Base-by-base conservation (phyloP, 2,113 vertebrate species). In the Carassius auratus region DNA sequence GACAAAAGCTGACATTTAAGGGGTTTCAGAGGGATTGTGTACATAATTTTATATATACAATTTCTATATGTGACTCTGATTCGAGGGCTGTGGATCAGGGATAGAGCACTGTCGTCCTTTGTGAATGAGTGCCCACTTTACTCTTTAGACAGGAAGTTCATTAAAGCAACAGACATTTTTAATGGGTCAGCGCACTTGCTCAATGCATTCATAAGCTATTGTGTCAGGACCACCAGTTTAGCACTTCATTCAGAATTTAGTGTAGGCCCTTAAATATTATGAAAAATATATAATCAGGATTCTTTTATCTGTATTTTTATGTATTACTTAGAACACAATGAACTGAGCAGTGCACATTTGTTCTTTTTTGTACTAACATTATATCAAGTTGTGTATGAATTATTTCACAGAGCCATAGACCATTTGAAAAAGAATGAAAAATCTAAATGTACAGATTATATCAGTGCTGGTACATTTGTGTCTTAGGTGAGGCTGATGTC, bases 131-230 rank as follows among this genome's bases (percentile, higher is more conserved):
- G 19, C 42, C 57, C 74, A 14, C 45, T 89, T 90, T 23, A 36
- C 89, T 85, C 84, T 89, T 88, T 86, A 86, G 8, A 74, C 52
- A 85, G 87, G 83, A 91, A 90, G 88, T 92, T 90, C 88, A 91
- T 92, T 90, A 89, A 91, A 78, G 78, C 66, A 80, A 91, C 92
- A 92, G 91, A 87, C 90, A 92, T 89, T 57, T 9, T 83, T 81
- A 87, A 92, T 80, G 87, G 89, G 85, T 89, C 87, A 86, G 52
- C 64, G 87, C 87, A 89, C 87, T 86, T 69, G 77, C 82, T 86
- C 85, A 86, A 85, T 87, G 62, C 87, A 90, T 89, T 92, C 83
- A 87, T 85, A 89, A 66, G 45, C 78, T 64, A 85, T 87, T 89
- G 86, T 71, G 42, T 80, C 55, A 3, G 21, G 78, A 86, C 77